phyloP scores from a whole-genome alignment of 92 coral and sea anemone species.

The Palythoa grandiflora region DNA sequence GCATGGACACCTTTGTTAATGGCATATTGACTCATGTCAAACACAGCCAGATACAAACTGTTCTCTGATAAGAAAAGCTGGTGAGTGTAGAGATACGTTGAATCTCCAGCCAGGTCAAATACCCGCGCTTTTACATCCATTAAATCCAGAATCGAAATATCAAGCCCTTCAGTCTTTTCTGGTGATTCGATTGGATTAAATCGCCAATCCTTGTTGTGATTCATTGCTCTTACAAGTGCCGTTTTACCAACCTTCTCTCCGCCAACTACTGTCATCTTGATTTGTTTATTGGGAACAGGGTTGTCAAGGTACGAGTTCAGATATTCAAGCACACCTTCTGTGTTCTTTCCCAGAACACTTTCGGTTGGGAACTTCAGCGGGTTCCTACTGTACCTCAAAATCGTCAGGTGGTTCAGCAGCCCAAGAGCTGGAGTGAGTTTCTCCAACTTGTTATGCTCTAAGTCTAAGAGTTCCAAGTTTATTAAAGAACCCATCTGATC shows the following conservation, averaged over 20 bases:
- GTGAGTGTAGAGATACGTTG: slow-evolving; percentile 65
- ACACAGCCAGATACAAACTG: slow-evolving; percentile 83
- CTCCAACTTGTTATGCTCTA: slow-evolving; percentile 77
- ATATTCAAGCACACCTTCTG: slow-evolving; percentile 78
- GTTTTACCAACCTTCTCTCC: slow-evolving; percentile 83
- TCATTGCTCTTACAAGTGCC: slow-evolving; percentile 70
- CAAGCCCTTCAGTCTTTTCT: slow-evolving; percentile 73
- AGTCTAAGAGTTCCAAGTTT: slow-evolving; percentile 74
- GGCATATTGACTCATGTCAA: slow-evolving; percentile 85
- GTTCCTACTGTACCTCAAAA: slow-evolving; percentile 68
- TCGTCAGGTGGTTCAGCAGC: slow-evolving; percentile 69
- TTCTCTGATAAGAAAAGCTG: slow-evolving; percentile 84
- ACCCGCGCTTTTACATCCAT: slow-evolving; percentile 73
- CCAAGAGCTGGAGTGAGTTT: slow-evolving; percentile 85
- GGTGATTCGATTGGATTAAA: slow-evolving; percentile 62
- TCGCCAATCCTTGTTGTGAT: slow-evolving; percentile 71
- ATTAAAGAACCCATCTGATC: slow-evolving; percentile 81
- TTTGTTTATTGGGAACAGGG: slow-evolving; percentile 82
- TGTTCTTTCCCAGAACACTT: slow-evolving; percentile 73
- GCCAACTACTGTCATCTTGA: slow-evolving; percentile 80
- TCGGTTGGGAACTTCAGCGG: slow-evolving; percentile 78
- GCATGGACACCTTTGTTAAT: slow-evolving; percentile 64
- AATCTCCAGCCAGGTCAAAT: slow-evolving; percentile 85
- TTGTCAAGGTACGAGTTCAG: slow-evolving; percentile 79
- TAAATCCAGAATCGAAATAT: slow-evolving; percentile 67